phyloP scores from a whole-genome alignment of 2,797 vertebrate species.

The Pseudomugil gertrudae region DNA sequence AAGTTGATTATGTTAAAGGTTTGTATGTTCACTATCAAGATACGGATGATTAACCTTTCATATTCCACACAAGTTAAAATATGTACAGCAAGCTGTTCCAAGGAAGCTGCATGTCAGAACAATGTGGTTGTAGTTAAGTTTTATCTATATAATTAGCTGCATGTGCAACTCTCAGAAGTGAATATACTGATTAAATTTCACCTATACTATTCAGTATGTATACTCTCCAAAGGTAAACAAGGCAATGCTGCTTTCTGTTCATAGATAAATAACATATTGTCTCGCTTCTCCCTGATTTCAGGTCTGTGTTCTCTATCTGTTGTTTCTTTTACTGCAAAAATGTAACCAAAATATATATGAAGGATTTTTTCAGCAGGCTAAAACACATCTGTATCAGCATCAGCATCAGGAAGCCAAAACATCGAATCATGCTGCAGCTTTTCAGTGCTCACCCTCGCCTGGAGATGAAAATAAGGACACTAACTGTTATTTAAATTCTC shows the following conservation, averaged over 20 bases:
- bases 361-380: not conserved
- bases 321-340: not conserved
- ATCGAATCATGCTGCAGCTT: not conserved
- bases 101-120: no score
- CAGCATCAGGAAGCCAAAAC: not conserved
- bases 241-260: not conserved
- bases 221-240: not conserved
- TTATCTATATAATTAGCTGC: no score
- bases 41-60: not conserved
- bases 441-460: not conserved
- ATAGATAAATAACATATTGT: not conserved
- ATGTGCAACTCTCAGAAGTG: no score
- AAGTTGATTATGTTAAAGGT: not conserved
- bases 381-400: not conserved
- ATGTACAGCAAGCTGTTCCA: no score
- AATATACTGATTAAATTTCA: no score
- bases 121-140: no score
- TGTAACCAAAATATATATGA: not conserved
- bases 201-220: not conserved
- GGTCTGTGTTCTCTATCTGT: not conserved
- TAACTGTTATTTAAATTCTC: not conserved
- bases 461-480: not conserved
- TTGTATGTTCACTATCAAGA: not conserved
- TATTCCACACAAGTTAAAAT: not conserved
- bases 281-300: not conserved